Base-by-base conservation (phyloP, 2,888 invertebrate genomes). In the Camponotus fellah region DNA sequence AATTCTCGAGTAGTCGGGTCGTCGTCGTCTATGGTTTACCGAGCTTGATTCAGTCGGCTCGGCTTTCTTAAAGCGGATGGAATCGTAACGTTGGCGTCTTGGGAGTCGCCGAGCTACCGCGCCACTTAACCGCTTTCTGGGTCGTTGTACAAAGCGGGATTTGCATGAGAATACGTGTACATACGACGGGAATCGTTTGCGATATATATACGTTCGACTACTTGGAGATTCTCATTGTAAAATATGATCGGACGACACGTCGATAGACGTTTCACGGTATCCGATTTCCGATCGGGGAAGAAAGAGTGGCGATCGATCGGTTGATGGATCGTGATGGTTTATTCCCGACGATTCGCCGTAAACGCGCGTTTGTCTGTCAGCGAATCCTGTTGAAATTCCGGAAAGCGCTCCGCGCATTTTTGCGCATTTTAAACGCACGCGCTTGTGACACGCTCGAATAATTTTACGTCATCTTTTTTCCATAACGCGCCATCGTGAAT, bases 11-110 rank as follows among this genome's bases (percentile, higher is more conserved):
- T 75, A 82, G 82, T 71, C 74, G 53, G 82, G 58, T 80, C 66
- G 85, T 53, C 49, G 2, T 84, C 71, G 46, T 84, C 81, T 80
- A 79, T 82, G 83, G 82, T 83, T 85, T 81, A 84, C 82, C 82
- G 90, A 85, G 85, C 84, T 85, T 85, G 89, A 87, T 90, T 86
- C 85, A 89, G 81, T 82, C 82, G 65, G 53, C 64, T 58, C 76
- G 74, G 76, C 75, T 83, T 85, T 88, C 90, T 88, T 91, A 89
- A 91, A 89, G 88, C 90, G 84, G 89, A 89, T 89, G 81, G 90
- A 79, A 83, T 84, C 77, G 76, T 80, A 71, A 43, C 77, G 79
- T 56, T 82, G 81, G 62, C 82, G 81, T 83, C 82, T 84, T 72
- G 74, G 64, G 56, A 82, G 56, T 53, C 53, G 68, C 21, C 76